Base-by-base conservation (phyloP, 2,797 vertebrate species). In the Cottoperca gobio region DNA sequence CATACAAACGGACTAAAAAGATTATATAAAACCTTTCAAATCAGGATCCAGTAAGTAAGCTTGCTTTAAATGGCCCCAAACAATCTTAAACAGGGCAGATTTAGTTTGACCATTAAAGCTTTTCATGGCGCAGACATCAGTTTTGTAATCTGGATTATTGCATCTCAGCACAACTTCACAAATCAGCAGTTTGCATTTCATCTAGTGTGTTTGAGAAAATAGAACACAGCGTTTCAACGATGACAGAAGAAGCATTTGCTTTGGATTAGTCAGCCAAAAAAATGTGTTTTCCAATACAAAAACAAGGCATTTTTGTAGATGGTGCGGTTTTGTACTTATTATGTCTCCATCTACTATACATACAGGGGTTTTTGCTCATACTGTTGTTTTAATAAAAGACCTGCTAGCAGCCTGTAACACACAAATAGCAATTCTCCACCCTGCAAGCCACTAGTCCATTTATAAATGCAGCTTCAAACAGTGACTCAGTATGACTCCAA, bases 381-480 rank as follows among this genome's bases (percentile, higher is more conserved):
- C 13, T 49, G 21, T 24, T 46, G 46, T 59, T 55, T 26, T 23
- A 26, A 35, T 26, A 55, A 43, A 61, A 73, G 10, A 52, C 37
- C 37, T 28, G 35, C 46, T 58, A 52, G 17, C 37, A 46, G 57
- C 26, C 48, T 55, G 5, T 55, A 48, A 45, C 28, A 68, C 54
- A 61, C 12, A 66, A 59, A 80, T 26, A 53, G 49, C 12, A 10
- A 46, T 53, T 13, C 3, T n/a, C 26, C 12, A 39, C 21, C 33
- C 46, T 13, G 40, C n/a, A 37, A 35, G 43, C 50, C 35, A 21
- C 21, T 8, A 17, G 21, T 58, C 1, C 0, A 64, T 79, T 42
- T 53, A 62, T 70, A 63, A 66, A 65, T 31, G 50, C 1, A 7
- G 37, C 37, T 60, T 71, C 49, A 71, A 11, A 45, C 45, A 64